Evolutionary conservation across 2,113 vertebrate genomes (phyloP).

Genomic region (Gymnarchus niloticus): DNA sequence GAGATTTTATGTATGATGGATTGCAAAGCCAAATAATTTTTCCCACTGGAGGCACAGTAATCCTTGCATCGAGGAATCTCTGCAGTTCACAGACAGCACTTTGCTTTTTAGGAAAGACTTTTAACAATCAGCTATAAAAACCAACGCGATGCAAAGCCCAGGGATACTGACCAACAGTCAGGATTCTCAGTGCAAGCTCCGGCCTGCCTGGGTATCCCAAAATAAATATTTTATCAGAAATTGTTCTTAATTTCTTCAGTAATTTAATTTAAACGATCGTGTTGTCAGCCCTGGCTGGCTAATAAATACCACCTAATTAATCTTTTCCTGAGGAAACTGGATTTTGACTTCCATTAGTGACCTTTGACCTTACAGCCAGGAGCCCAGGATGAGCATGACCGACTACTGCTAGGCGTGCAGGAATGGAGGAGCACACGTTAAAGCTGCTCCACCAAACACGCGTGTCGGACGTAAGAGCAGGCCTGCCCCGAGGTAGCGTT

Average conservation of each 20-base stretch:
- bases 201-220: background rate
- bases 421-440: background rate
- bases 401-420: background rate
- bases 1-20: background rate
- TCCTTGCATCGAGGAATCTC: background rate
- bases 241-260: background rate
- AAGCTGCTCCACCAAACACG: background rate
- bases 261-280: background rate
- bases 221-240: background rate
- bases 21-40: background rate
- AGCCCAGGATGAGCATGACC: background rate
- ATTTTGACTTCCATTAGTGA: background rate
- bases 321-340: background rate
- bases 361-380: background rate
- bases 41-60: background rate
- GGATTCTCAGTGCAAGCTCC: background rate
- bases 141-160: background rate
- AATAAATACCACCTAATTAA: background rate
- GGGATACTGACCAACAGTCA: no score
- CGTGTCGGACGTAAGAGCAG: no score
- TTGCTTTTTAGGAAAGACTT: background rate
- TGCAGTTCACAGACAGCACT: background rate
- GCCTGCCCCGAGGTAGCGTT: background rate
- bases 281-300: background rate
- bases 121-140: background rate